phyloP scores from a whole-genome alignment of 2,797 vertebrate species.

The Bufotes viridis region DNA sequence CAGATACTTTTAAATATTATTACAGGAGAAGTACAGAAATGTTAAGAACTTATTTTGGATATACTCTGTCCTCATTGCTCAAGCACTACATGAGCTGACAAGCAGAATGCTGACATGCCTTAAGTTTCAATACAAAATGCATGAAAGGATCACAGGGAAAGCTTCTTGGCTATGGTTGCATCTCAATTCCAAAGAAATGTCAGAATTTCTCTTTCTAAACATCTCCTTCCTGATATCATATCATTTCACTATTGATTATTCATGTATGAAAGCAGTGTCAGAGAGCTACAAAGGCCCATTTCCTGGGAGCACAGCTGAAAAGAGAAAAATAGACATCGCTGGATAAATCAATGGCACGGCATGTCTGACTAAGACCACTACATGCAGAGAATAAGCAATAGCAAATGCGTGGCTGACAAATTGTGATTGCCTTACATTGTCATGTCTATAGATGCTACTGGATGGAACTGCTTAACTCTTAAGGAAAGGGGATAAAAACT shows the following conservation, averaged over 20 bases:
- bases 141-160: constrained; percentile 32
- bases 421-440: constrained; percentile 48
- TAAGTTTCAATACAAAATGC: constrained; percentile 16
- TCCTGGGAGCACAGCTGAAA: constrained; percentile 32
- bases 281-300: constrained; percentile 41
- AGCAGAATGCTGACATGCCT: constrained; percentile 17
- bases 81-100: constrained; percentile 14
- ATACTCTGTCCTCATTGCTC: neutral
- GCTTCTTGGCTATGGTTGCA: constrained; percentile 10
- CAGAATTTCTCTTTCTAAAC: constrained; percentile 32
- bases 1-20: neutral
- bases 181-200: constrained; percentile 30
- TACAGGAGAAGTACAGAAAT: neutral
- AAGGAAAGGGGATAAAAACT: neutral
- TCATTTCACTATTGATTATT: constrained; percentile 52
- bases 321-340: constrained; percentile 49
- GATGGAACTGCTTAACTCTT: constrained; percentile 27
- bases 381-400: constrained; percentile 51
- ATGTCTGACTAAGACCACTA: constrained; percentile 43
- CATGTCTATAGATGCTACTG: constrained; percentile 12
- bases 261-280: constrained; percentile 37
- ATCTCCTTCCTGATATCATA: constrained; percentile 45
- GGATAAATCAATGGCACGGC: constrained; percentile 40
- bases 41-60: neutral
- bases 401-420: constrained; percentile 35